Percentiles rank a stretch among this genome's conserved stretches.
These are phyloP conservation scores for Penelope pileata DNA, from an alignment of 2,113 vertebrate species.

Conservation along the genomic window DNA sequence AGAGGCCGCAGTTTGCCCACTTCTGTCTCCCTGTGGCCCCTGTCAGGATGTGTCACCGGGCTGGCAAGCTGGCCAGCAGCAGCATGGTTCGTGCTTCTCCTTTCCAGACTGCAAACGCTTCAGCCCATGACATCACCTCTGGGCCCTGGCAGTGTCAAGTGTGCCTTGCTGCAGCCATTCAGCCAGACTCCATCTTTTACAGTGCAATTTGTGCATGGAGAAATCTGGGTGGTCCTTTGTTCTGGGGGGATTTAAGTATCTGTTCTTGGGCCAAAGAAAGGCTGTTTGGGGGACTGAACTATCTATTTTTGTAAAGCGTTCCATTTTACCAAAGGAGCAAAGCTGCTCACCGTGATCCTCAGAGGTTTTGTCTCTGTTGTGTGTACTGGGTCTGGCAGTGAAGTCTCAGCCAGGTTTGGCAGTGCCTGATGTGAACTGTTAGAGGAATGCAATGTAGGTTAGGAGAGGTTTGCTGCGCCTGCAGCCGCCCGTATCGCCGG, in stretches of 20 bases:
- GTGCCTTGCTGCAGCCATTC: slow-evolving; percentile 1
- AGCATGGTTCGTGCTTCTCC: neutral
- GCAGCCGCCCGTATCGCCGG: slow-evolving; percentile 7
- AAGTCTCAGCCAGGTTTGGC: slow-evolving; percentile 31
- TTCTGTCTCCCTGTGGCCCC: neutral
- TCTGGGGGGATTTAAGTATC: neutral
- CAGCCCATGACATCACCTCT: slow-evolving; percentile 1
- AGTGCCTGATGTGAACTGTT: slow-evolving; percentile 7
- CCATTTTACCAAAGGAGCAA: slow-evolving; percentile 18
- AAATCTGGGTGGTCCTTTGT: neutral
- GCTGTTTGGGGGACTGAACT: neutral
- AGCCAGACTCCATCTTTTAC: neutral
- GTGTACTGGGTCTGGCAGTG: neutral
- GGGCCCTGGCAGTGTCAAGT: neutral
- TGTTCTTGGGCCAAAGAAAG: slow-evolving; percentile 1
- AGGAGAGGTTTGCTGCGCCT: slow-evolving; percentile 36
- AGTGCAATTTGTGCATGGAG: neutral
- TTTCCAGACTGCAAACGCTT: slow-evolving; percentile 6
- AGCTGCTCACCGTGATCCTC: neutral
- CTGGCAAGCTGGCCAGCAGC: neutral
- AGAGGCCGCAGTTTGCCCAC: neutral
- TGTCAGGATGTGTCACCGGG: slow-evolving; percentile 5
- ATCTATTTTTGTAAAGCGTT: slow-evolving; percentile 28
- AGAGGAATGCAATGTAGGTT: slow-evolving; percentile 24
- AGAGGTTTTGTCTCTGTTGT: slow-evolving; percentile 14